phyloP scores from a whole-genome alignment of 2,113 vertebrate species.

The Falcunculus frontatus region DNA sequence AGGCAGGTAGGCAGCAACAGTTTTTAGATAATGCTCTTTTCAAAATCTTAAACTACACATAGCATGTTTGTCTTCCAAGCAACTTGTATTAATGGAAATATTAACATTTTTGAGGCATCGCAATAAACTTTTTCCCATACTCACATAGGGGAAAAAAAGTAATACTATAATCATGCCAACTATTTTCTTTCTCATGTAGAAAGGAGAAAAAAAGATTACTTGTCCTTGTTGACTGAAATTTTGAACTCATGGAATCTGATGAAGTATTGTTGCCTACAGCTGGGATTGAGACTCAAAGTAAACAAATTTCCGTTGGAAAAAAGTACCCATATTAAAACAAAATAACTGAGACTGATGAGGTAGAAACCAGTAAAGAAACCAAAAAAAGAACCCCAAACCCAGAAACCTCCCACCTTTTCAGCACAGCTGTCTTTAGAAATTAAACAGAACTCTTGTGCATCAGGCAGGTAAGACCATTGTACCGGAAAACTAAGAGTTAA shows the following conservation, averaged over 20 bases:
- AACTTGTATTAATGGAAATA: background rate
- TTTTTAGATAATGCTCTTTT: background rate
- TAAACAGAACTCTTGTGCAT: background rate
- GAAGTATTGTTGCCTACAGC: background rate
- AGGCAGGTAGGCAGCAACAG: slow-evolving; percentile 79
- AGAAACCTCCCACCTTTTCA: background rate
- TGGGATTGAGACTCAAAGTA: background rate
- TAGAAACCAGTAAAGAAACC: background rate
- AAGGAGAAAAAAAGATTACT: background rate
- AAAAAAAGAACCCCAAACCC: background rate
- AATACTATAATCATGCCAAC: background rate
- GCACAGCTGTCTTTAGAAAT: background rate
- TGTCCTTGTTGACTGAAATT: background rate
- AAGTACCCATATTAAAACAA: background rate
- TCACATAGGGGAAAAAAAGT: background rate
- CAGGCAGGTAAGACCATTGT: background rate
- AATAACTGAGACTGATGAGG: background rate
- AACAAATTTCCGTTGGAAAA: background rate
- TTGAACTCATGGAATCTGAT: background rate
- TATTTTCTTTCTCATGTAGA: background rate
- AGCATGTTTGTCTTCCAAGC: background rate
- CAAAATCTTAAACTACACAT: background rate
- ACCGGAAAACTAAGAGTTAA: background rate
- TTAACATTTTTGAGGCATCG: background rate
- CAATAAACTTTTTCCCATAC: background rate